phyloP scores from a whole-genome alignment of 2,888 invertebrate genomes.

The Trissoscelio sp. region DNA sequence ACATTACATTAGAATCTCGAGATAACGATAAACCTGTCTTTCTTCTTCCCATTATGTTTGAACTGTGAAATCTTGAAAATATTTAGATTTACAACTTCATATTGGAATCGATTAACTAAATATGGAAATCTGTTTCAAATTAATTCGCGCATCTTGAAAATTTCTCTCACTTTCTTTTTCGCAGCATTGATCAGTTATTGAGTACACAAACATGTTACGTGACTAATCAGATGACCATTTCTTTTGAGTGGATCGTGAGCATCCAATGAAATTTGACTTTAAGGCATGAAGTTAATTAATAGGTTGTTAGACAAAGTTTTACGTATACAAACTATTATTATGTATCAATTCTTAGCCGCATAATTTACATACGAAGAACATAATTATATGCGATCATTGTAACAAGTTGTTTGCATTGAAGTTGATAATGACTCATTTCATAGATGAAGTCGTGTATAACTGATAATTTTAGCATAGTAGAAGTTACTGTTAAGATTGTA shows the following conservation, averaged over 20 bases:
- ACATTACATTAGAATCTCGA: background rate
- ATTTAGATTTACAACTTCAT: slow-evolving; percentile 18
- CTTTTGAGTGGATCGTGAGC: slow-evolving; percentile 20
- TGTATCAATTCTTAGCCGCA: slow-evolving; percentile 52
- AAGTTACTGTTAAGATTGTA: slow-evolving; percentile 52
- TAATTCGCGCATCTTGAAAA: slow-evolving; percentile 18
- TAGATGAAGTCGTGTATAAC: slow-evolving; percentile 57
- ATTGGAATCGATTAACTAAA: slow-evolving; percentile 21
- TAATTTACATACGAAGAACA: slow-evolving; percentile 63
- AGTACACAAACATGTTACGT: slow-evolving; percentile 25
- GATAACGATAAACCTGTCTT: no score
- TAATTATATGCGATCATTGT: slow-evolving; percentile 66
- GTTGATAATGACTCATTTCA: slow-evolving; percentile 68
- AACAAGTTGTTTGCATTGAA: slow-evolving; percentile 69
- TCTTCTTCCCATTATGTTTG: no score
- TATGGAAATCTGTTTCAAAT: slow-evolving; percentile 47
- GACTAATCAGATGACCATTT: slow-evolving; percentile 46
- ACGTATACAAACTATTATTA: slow-evolving; percentile 49
- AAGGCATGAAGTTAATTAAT: slow-evolving; percentile 7
- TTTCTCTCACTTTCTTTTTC: slow-evolving; percentile 46
- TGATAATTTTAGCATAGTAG: slow-evolving; percentile 55
- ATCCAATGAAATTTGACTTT: slow-evolving; percentile 2
- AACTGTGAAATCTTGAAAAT: slow-evolving; percentile 25
- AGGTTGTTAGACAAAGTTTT: slow-evolving; percentile 22
- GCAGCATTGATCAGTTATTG: slow-evolving; percentile 3